phyloP scores from a whole-genome alignment of 2,113 vertebrate species.

The Grantiella picta region DNA sequence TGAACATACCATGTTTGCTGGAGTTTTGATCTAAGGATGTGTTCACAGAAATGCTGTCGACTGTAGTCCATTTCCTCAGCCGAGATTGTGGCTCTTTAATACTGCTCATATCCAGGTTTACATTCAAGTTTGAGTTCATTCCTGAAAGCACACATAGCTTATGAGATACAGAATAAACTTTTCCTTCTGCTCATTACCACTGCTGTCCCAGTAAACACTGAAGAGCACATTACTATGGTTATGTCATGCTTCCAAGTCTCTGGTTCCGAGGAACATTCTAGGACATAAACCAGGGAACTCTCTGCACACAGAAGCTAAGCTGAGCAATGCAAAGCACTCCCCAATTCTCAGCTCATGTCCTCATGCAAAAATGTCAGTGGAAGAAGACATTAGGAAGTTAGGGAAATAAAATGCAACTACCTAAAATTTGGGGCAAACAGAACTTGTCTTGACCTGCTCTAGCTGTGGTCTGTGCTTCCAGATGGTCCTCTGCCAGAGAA shows the following conservation, averaged over 20 bases:
- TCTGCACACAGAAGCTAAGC: constrained; percentile 12
- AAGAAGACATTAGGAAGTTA: neutral
- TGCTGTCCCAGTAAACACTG: neutral
- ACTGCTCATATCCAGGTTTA: constrained; percentile 92
- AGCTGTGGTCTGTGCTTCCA: neutral
- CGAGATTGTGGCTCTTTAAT: constrained; percentile 97
- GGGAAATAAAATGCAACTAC: neutral
- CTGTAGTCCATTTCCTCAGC: constrained; percentile 95
- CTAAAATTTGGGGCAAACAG: neutral
- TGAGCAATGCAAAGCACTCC: constrained; percentile 3
- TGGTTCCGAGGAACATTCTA: neutral
- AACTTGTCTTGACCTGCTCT: neutral
- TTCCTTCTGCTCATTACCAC: neutral
- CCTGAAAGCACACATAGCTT: constrained; percentile 66
- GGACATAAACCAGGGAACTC: neutral
- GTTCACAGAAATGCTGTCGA: constrained; percentile 89
- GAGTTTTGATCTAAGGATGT: constrained; percentile 92
- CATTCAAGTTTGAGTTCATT: constrained; percentile 98
- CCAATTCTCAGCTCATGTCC: neutral
- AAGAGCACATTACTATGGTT: neutral
- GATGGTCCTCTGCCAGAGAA: neutral
- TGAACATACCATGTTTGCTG: constrained; percentile 92
- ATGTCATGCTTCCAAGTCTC: neutral
- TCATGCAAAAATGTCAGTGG: neutral
- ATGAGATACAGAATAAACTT: neutral